Percentiles rank a stretch among this genome's conserved stretches.
Evolutionary conservation across 2,113 vertebrate genomes (phyloP).

Genomic region (Spilogale gracilis): DNA sequence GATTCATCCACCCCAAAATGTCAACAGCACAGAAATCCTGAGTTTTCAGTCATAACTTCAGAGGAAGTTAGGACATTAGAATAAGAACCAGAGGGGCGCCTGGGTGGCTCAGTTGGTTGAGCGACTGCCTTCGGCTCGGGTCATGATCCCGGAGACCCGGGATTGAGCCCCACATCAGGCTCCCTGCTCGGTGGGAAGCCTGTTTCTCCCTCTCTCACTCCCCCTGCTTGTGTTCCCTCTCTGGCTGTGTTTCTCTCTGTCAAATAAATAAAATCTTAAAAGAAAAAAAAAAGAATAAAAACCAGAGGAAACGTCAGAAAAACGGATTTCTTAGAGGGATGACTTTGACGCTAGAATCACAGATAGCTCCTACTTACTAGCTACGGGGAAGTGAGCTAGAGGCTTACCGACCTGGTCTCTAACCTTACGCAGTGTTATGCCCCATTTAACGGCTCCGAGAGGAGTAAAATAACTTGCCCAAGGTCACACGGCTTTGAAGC

Average conservation of each 20-base stretch:
- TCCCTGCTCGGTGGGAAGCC: no score
- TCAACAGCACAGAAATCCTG: background rate
- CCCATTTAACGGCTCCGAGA: background rate
- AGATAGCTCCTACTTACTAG: background rate
- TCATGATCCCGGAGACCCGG: no score
- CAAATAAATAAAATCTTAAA: no score
- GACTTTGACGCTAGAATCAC: background rate
- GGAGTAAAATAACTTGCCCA: background rate
- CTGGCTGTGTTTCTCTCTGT: no score
- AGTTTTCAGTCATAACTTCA: background rate
- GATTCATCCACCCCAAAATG: background rate
- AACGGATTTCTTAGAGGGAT: background rate
- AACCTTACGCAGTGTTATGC: background rate
- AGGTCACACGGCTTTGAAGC: background rate
- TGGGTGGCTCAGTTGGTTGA: no score
- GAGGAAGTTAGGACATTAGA: fast-evolving
- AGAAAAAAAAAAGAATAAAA: background rate
- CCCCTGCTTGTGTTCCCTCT: no score
- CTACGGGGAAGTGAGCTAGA: background rate
- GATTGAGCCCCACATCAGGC: no score
- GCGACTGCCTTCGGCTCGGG: no score
- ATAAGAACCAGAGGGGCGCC: background rate
- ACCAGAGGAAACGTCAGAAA: background rate
- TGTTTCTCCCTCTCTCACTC: no score
- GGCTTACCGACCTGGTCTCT: background rate